A percentile compares a stretch with the other conserved stretches of the same genome.
Evolutionary conservation across 1,140 invertebrate species (phyloP).

Genomic region (Samia ricini): DNA sequence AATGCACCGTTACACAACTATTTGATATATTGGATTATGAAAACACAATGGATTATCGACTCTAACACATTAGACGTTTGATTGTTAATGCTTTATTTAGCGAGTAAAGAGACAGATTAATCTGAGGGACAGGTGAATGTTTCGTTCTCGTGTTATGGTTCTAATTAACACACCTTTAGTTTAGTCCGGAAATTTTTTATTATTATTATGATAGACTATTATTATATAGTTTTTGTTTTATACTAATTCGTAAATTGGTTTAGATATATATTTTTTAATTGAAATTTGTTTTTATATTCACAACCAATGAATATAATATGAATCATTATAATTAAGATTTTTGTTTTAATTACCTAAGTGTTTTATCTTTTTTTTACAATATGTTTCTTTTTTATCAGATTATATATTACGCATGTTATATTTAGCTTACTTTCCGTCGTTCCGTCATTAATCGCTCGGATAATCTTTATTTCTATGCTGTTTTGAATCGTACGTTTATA

Average conservation of each 20-base stretch:
- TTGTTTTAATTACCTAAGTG: too few relatives aligned
- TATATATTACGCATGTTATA: too few relatives aligned
- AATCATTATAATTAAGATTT: too few relatives aligned
- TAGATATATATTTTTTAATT: too few relatives aligned
- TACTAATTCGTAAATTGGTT: background rate
- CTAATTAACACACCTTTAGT: constrained; percentile 27
- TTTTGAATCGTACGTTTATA: too few relatives aligned
- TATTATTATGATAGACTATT: constrained; percentile 15
- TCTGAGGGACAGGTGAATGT: constrained; percentile 51
- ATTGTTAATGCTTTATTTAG: constrained; percentile 10
- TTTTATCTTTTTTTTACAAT: too few relatives aligned
- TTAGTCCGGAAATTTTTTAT: constrained; percentile 13
- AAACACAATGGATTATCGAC: constrained; percentile 15
- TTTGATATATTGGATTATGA: constrained; percentile 20
- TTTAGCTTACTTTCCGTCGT: too few relatives aligned
- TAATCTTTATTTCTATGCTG: too few relatives aligned
- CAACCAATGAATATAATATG: too few relatives aligned
- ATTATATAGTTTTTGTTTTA: constrained; percentile 5
- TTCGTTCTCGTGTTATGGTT: constrained; percentile 47
- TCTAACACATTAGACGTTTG: constrained; percentile 14
- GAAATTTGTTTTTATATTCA: too few relatives aligned
- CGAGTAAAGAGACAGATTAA: constrained; percentile 11
- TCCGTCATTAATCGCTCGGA: too few relatives aligned
- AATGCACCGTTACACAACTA: constrained; percentile 52
- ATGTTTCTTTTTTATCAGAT: too few relatives aligned